These are phyloP conservation scores for Porites rus DNA, from an alignment of 92 coral and sea anemone species.

Conservation along the genomic window DNA sequence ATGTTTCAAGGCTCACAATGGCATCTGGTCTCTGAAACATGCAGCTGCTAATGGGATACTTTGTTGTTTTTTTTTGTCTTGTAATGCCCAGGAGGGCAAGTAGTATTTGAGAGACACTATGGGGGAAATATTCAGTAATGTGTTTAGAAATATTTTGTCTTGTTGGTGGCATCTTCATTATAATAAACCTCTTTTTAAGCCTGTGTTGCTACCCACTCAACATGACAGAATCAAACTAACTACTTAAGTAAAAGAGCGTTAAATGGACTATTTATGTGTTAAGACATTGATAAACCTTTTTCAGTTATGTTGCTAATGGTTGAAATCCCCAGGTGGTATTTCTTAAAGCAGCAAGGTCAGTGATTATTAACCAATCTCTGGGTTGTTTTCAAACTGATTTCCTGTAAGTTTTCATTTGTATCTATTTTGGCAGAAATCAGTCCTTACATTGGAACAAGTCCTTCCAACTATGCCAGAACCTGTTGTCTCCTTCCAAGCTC, in stretches of 20 bases:
- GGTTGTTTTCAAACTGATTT: no score
- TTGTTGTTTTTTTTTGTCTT: background rate
- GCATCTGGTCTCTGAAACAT: background rate
- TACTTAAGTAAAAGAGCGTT: no score
- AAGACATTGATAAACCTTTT: background rate
- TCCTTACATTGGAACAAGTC: conserved; percentile 47
- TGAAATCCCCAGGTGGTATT: background rate
- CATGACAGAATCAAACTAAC: no score
- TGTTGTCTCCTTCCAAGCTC: conserved; percentile 70
- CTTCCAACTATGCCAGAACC: conserved; percentile 59
- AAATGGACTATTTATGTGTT: no score
- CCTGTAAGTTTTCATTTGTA: no score
- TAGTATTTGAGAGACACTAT: background rate
- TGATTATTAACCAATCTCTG: background rate
- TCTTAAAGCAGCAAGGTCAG: background rate
- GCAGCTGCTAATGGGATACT: conserved; percentile 3
- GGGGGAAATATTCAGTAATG: background rate
- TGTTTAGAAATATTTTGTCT: background rate
- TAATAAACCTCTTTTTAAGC: background rate
- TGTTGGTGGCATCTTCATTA: conserved; percentile 3
- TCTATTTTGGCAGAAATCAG: conserved; percentile 18
- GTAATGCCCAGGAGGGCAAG: background rate
- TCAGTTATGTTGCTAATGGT: conserved; percentile 17
- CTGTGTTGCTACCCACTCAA: conserved; percentile 7
- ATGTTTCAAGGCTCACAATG: conserved; percentile 31